Evolutionary conservation across 2,888 invertebrate genomes (phyloP).

Genomic region (Margaritifera margaritifera): DNA sequence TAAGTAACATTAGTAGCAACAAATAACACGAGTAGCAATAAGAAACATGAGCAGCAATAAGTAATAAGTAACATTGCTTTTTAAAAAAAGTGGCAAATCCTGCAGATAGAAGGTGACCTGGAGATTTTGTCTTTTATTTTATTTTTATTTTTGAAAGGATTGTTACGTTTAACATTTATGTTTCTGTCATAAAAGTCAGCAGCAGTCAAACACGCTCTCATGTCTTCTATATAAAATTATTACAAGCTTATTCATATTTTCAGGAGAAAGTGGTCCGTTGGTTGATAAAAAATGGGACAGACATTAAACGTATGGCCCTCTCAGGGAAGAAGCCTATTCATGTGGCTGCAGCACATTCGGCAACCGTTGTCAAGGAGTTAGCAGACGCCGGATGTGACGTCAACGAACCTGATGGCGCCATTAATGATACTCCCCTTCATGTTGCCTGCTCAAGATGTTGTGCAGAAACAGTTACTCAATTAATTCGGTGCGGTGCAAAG

Average conservation of each 20-base stretch:
- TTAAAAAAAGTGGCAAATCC: too few species aligned
- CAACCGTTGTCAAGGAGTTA: slow-evolving; percentile 33
- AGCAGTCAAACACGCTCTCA: too few species aligned
- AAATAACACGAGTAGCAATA: too few species aligned
- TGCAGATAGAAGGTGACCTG: too few species aligned
- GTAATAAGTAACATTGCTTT: too few species aligned
- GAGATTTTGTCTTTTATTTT: too few species aligned
- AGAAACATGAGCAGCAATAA: too few species aligned
- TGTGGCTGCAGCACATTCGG: slow-evolving; percentile 36
- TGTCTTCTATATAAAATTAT: too few species aligned
- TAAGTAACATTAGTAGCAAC: too few species aligned
- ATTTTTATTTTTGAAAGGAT: neutral
- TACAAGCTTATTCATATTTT: neutral
- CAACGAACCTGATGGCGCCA: slow-evolving; percentile 39
- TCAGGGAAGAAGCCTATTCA: slow-evolving; percentile 46
- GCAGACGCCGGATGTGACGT: slow-evolving; percentile 47
- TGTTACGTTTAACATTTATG: neutral
- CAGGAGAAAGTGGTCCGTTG: slow-evolving; percentile 23
- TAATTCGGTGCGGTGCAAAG: slow-evolving; percentile 44
- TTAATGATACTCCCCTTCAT: slow-evolving; percentile 51
- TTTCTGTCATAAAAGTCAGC: neutral
- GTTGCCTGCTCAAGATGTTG: slow-evolving; percentile 42
- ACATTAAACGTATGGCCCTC: slow-evolving; percentile 26
- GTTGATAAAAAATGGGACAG: slow-evolving; percentile 26
- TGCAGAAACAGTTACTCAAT: slow-evolving; percentile 29